A percentile compares a stretch with the other conserved stretches of the same genome.
These are phyloP conservation scores for Asobara japonica DNA, from an alignment of 1,140 invertebrate species.

Conservation along the genomic window DNA sequence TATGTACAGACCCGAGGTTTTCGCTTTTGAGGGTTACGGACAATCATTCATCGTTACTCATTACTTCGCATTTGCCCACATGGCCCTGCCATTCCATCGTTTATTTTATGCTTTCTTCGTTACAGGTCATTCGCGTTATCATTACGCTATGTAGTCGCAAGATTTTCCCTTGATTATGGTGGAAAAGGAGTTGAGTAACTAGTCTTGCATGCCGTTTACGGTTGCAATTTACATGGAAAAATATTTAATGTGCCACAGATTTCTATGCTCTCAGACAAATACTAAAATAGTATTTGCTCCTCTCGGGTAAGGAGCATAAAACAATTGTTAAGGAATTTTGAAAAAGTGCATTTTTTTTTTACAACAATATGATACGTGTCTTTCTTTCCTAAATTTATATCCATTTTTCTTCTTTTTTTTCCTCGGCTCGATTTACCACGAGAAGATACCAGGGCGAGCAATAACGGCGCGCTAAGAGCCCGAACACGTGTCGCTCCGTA, in stretches of 20 bases:
- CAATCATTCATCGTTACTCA: conserved; percentile 44
- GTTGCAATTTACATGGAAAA: too few relatives aligned
- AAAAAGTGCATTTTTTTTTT: not conserved
- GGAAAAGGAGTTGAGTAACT: too few relatives aligned
- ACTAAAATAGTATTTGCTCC: too few relatives aligned
- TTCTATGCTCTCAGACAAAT: too few relatives aligned
- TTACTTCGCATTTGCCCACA: not conserved
- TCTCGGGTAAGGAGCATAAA: too few relatives aligned
- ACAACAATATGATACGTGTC: not conserved
- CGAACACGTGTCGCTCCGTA: conserved; percentile 50
- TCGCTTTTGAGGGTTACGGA: conserved; percentile 50
- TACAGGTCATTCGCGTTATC: not conserved
- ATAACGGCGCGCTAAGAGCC: conserved; percentile 42
- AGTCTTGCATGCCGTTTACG: too few relatives aligned
- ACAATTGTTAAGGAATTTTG: too few relatives aligned
- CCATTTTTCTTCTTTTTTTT: not conserved
- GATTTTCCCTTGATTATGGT: too few relatives aligned
- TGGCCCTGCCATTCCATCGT: not conserved
- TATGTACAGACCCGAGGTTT: conserved; percentile 32
- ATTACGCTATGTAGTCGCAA: too few relatives aligned
- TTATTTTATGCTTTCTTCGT: not conserved
- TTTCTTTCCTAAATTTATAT: not conserved
- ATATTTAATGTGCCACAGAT: too few relatives aligned
- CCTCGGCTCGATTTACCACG: conserved; percentile 1
- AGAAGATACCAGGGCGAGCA: conserved; percentile 14